Evolutionary conservation across 2,888 invertebrate species (phyloP), one percentile per base, ranked within the genome.

Genomic region (Trichopria drosophilae): DNA sequence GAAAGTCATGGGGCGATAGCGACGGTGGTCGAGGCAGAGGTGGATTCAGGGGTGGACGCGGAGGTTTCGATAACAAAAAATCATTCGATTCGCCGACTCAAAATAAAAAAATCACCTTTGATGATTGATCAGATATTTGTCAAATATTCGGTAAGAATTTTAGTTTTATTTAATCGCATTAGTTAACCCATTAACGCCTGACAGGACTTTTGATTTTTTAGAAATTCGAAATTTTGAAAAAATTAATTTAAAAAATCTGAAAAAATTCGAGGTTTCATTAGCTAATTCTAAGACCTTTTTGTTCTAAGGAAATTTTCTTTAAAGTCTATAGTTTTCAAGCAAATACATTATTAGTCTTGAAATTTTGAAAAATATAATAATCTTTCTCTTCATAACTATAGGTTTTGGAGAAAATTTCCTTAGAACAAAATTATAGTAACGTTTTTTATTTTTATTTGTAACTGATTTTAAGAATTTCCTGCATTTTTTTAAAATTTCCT

Each of bases 21-120:
- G 59, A 60, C 2, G 55, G 60, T 16, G 60, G 60, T 6, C 49
- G 65, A n/a, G 56, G 63, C 5, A 62, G 68, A n/a, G 59, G 64
- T 4, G 56, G n/a, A n/a, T n/a, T n/a, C n/a, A n/a, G n/a, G n/a
- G n/a, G 66, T 6, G 63, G 68, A 2, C 69, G 72, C 12, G 78
- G 83, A 67, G 83, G 84, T 68, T 86, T 84, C 63, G 83, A 79
- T 13, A 63, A 54, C 28, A 65, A 66, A 40, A 68, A 61, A 54
- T 70, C 72, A 3, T 71, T 72, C 42, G 77, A 78, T 50, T 75
- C 76, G 29, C 65, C 80, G n/a, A 59, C 75, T 53, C 83, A 85
- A 75, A 89, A 88, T 74, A 89, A 88, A 79, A 88, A 88, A 78
- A 88, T 87, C 52, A 82, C 80, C 45, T 88, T 88, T 71, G 85